Conservation (phyloP, 2,888 invertebrate species). For the Drosophila mimetica region DNA sequence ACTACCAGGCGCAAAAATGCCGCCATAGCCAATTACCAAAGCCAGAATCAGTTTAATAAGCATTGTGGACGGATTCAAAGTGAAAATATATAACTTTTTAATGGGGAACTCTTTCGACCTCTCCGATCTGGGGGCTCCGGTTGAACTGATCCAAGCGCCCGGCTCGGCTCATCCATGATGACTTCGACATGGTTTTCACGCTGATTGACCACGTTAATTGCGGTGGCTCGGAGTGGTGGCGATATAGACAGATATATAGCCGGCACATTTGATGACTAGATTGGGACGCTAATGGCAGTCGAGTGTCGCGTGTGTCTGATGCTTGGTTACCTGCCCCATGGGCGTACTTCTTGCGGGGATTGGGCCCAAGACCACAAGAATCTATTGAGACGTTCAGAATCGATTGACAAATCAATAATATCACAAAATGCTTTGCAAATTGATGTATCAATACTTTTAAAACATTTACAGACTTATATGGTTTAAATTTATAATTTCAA, state of each 20-base stretch:
- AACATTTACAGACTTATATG: too few relatives aligned
- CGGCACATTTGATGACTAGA: slow-evolving; percentile 55
- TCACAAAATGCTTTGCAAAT: background rate
- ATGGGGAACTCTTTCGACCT: slow-evolving; percentile 26
- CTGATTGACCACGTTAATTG: slow-evolving; percentile 83
- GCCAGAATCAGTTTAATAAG: slow-evolving; percentile 49
- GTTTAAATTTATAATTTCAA: too few relatives aligned
- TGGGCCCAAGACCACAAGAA: slow-evolving; percentile 22
- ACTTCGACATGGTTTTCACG: slow-evolving; percentile 83
- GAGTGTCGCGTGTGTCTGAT: slow-evolving; percentile 76
- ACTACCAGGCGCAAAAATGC: slow-evolving; percentile 67
- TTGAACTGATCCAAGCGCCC: slow-evolving; percentile 51
- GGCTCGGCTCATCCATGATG: slow-evolving; percentile 52
- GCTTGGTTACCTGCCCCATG: slow-evolving; percentile 63
- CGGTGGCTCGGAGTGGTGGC: slow-evolving; percentile 41
- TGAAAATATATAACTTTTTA: background rate
- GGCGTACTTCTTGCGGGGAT: slow-evolving; percentile 51
- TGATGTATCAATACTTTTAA: background rate
- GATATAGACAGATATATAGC: slow-evolving; percentile 39
- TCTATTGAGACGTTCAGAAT: slow-evolving; percentile 3
- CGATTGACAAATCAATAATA: background rate
- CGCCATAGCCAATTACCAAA: slow-evolving; percentile 50
- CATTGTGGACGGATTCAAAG: slow-evolving; percentile 36
- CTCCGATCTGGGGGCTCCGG: slow-evolving; percentile 43
- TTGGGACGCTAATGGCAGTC: slow-evolving; percentile 60